Evolutionary conservation across 2,797 vertebrate species (phyloP), one percentile per base, ranked within the genome.

Genomic region (Channa striata): DNA sequence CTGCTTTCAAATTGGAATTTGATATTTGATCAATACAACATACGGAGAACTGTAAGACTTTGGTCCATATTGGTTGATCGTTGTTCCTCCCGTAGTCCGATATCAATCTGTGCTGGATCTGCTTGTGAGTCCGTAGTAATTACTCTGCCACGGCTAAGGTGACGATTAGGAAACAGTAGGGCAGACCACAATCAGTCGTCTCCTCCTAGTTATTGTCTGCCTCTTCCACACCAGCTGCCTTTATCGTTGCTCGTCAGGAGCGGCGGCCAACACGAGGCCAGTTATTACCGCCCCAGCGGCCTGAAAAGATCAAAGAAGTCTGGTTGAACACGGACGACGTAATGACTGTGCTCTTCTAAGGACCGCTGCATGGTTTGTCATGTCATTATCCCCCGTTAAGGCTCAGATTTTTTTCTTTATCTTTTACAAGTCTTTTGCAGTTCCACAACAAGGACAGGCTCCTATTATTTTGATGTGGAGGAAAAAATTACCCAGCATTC

Each of bases 271-370:
- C 74, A 71, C 66, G 49, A 50, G 74, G 72, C 78, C 72, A 73
- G 85, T 88, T 92, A 91, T 89, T 88, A 85, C 60, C 25, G 59
- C 74, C 58, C 70, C 80, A 52, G 81, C 49, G 6, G 60, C 74
- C 69, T 39, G 57, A 79, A 87, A 68, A 84, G 87, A 91, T 93
- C 84, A 93, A 91, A 93, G 84, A 73, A 53, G 51, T 58, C 64
- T 39, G 36, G 63, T 77, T 59, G 78, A 89, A 81, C 76, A 80
- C 46, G 52, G 76, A 71, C 72, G 76, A 84, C 75, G 82, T 82
- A 84, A 83, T 71, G 77, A 68, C 77, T 57, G 61, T 48, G 57
- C 68, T 79, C 69, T 73, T 75, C 81, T 87, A 69, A 87, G 78
- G 72, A 74, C 79, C 39, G 68, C 81, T 52, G 75, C 71, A 51